These are phyloP conservation scores for Hippocampus mohnikei DNA, from an alignment of 2,113 vertebrate genomes.

Conservation along the genomic window DNA sequence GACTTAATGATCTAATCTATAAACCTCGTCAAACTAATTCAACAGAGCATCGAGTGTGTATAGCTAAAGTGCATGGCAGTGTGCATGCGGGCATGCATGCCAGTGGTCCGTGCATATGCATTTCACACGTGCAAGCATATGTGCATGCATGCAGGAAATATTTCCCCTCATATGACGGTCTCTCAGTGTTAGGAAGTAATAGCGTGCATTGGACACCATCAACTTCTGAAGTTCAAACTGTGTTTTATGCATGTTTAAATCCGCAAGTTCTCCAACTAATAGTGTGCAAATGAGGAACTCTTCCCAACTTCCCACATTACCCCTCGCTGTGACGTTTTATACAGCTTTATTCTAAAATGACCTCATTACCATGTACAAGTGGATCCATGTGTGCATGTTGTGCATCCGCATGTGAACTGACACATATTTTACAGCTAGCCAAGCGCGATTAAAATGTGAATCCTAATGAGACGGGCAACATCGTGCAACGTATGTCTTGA, in stretches of 20 bases:
- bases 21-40: not conserved
- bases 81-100: slow-evolving; percentile 14
- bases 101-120: not conserved
- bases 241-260: not conserved
- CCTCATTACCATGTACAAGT: slow-evolving; percentile 63
- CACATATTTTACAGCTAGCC: slow-evolving; percentile 58
- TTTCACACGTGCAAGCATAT: not conserved
- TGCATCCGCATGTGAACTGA: slow-evolving; percentile 62
- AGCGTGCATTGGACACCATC: not conserved
- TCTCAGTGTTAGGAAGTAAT: slow-evolving; percentile 2
- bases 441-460: slow-evolving; percentile 61
- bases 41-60: not conserved
- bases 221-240: not conserved
- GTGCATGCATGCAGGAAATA: slow-evolving; percentile 23
- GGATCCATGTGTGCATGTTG: slow-evolving; percentile 57
- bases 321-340: slow-evolving; percentile 13
- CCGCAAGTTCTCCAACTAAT: not conserved
- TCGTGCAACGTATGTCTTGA: slow-evolving; percentile 55
- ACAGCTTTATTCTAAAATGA: slow-evolving; percentile 37
- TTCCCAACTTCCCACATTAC: not conserved
- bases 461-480: slow-evolving; percentile 42
- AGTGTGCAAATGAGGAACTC: slow-evolving; percentile 5
- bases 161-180: slow-evolving; percentile 60
- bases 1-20: not conserved
- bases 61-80: not conserved